phyloP scores from a whole-genome alignment of 92 coral and sea anemone species.

The Porites rus region DNA sequence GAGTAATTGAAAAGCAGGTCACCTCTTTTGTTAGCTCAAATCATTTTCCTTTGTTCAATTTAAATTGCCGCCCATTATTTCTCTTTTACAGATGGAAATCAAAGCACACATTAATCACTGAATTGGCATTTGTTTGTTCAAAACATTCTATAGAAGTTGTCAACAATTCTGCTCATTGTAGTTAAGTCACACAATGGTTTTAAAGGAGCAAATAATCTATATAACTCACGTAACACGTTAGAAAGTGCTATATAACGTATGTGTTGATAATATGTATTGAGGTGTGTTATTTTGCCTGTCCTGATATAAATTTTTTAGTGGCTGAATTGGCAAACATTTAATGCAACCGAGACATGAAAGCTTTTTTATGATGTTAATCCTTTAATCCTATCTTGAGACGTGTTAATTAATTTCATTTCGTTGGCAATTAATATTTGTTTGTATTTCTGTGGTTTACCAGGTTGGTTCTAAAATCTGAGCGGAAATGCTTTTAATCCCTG shows the following conservation, averaged over 20 bases:
- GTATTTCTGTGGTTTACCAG: neutral
- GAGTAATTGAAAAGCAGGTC: conserved; percentile 22
- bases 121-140: conserved; percentile 11
- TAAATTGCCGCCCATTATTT: conserved; percentile 8
- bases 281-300: no score
- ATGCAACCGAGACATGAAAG: neutral
- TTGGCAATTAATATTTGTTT: conserved; percentile 14
- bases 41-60: conserved; percentile 23
- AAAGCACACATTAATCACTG: conserved; percentile 23
- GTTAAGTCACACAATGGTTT: neutral
- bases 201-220: neutral
- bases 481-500: no score
- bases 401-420: neutral
- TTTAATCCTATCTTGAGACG: conserved; percentile 24
- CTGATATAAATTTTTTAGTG: neutral
- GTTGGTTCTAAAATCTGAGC: neutral
- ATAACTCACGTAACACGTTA: neutral
- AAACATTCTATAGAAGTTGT: neutral
- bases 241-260: no score
- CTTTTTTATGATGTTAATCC: conserved; percentile 5
- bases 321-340: no score
- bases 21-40: conserved; percentile 24
- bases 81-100: conserved; percentile 15
- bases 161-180: neutral
- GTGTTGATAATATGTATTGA: neutral